Conservation (phyloP, 2,888 invertebrate genomes). For the Gasteruption jaculator region DNA sequence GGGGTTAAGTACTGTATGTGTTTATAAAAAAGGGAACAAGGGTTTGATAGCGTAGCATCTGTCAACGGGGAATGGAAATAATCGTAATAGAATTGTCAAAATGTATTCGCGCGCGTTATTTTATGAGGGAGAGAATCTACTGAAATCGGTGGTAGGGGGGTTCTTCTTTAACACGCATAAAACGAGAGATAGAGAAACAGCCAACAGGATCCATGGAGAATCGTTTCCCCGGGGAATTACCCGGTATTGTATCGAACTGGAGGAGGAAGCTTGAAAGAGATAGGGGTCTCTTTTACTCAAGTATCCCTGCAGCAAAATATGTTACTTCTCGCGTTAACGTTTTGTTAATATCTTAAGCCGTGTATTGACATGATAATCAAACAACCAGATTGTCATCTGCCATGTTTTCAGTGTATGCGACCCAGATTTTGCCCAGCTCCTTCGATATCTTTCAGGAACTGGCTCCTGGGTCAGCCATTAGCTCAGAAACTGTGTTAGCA, state of each 20-base stretch:
- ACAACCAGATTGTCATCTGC: too few relatives aligned
- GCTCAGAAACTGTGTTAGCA: too few relatives aligned
- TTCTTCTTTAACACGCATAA: constrained; percentile 41
- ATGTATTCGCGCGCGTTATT: constrained; percentile 49
- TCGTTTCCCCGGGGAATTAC: constrained; percentile 46
- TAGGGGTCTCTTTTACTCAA: constrained; percentile 39
- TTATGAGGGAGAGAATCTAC: constrained; percentile 42
- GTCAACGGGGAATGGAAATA: constrained; percentile 43
- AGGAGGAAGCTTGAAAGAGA: constrained; percentile 24
- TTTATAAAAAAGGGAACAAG: too few relatives aligned
- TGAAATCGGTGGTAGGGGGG: constrained; percentile 25
- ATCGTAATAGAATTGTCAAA: constrained; percentile 52
- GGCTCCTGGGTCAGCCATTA: too few relatives aligned
- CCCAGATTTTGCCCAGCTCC: too few relatives aligned
- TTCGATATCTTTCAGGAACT: too few relatives aligned
- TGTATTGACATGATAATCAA: too few relatives aligned
- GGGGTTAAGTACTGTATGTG: too few relatives aligned
- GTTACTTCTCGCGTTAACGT: constrained; percentile 40
- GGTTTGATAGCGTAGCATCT: constrained; percentile 41
- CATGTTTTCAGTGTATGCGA: too few relatives aligned
- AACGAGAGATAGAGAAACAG: too few relatives aligned
- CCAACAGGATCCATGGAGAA: constrained; percentile 44
- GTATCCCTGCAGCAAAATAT: constrained; percentile 38
- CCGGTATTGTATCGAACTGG: constrained; percentile 44
- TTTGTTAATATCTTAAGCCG: too few relatives aligned